Evolutionary conservation across 2,888 invertebrate genomes (phyloP).

Genomic region (Boloria euphrosyne): DNA sequence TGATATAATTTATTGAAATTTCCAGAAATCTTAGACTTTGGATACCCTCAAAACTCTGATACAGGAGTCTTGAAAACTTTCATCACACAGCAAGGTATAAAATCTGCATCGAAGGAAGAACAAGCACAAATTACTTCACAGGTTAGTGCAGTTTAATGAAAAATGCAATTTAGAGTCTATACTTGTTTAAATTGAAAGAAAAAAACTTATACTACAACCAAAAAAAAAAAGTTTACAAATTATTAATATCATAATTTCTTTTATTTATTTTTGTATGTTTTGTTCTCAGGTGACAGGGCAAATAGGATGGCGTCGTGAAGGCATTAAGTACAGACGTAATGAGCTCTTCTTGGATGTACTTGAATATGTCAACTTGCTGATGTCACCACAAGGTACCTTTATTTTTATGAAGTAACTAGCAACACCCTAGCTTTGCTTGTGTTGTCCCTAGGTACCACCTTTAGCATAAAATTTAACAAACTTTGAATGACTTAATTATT

Average conservation of each 20-base stretch:
- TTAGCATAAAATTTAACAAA: too few relatives aligned
- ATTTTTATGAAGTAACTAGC: neutral
- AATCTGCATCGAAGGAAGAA: constrained; percentile 99
- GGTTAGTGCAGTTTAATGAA: constrained; percentile 49
- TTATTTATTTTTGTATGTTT: neutral
- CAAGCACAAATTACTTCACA: constrained; percentile 99
- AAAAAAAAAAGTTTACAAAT: too few relatives aligned
- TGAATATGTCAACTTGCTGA: constrained; percentile 98
- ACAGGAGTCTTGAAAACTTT: constrained; percentile 99
- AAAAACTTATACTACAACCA: too few relatives aligned
- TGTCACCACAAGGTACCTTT: constrained; percentile 97
- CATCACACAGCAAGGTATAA: constrained; percentile 99
- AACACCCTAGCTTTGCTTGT: too few relatives aligned
- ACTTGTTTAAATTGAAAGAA: too few relatives aligned
- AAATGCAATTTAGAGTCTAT: too few relatives aligned
- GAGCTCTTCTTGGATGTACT: constrained; percentile 99
- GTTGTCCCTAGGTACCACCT: too few relatives aligned
- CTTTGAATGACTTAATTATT: too few relatives aligned
- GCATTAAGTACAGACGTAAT: constrained; percentile 99
- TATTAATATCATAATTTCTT: too few relatives aligned
- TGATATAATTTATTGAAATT: constrained; percentile 14
- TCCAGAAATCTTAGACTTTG: constrained; percentile 99
- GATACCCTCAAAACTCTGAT: constrained; percentile 99
- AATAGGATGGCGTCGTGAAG: constrained; percentile 99
- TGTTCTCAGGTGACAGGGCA: constrained; percentile 90